Percentiles rank a stretch among this genome's conserved stretches.
phyloP scores from a whole-genome alignment of 2,113 vertebrate species.

The Bostrychus sinensis region DNA sequence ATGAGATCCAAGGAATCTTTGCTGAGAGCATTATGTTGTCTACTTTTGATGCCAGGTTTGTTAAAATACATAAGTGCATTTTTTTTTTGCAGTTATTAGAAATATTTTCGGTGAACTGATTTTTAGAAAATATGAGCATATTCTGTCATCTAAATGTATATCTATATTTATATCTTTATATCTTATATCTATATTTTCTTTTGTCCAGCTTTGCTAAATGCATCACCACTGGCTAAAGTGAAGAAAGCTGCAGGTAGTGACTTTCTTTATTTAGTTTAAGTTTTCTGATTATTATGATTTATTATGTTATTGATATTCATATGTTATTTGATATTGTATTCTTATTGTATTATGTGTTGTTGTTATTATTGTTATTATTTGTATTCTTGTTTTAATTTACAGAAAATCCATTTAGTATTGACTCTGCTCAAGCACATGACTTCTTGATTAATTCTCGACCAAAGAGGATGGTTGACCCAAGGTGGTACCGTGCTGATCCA shows the following conservation, averaged over 20 bases:
- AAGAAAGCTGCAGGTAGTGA: constrained; percentile 59
- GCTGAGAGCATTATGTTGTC: constrained; percentile 35
- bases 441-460: constrained; percentile 69
- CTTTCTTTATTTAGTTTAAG: background rate
- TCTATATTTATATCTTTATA: too few relatives aligned
- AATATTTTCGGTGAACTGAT: too few relatives aligned
- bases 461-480: constrained; percentile 64
- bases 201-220: constrained; percentile 57
- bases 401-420: constrained; percentile 54
- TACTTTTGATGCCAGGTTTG: constrained; percentile 66
- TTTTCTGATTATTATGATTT: background rate
- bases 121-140: too few relatives aligned
- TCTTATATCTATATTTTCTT: too few relatives aligned
- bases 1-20: constrained; percentile 45
- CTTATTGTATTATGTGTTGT: background rate
- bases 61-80: constrained; percentile 3
- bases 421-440: constrained; percentile 56
- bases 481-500: constrained; percentile 68
- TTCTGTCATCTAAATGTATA: too few relatives aligned
- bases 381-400: background rate
- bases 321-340: too few relatives aligned
- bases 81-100: too few relatives aligned
- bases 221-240: constrained; percentile 64
- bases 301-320: background rate
- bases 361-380: background rate